phyloP scores from a whole-genome alignment of 2,888 invertebrate genomes.

The Pelosia muscerda region DNA sequence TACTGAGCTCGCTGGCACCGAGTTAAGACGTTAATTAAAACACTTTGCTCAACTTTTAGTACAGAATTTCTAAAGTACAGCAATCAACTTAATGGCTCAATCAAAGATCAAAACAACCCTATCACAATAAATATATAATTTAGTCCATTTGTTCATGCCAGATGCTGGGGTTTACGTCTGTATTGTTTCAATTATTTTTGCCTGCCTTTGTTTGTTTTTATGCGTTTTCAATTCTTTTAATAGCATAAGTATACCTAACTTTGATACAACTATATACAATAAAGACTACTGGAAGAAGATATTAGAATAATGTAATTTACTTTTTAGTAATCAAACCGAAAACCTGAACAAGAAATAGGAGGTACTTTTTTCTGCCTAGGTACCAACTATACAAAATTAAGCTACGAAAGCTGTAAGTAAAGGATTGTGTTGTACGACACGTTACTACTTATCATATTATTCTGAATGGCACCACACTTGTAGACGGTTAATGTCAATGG shows the following conservation, averaged over 20 bases:
- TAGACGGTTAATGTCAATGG: too few relatives aligned
- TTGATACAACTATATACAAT: background rate
- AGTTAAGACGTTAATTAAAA: slow-evolving; percentile 85
- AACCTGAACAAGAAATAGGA: too few relatives aligned
- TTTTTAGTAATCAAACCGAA: too few relatives aligned
- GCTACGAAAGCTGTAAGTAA: too few relatives aligned
- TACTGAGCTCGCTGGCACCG: slow-evolving; percentile 74
- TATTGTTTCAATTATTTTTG: slow-evolving; percentile 41
- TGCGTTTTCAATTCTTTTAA: background rate
- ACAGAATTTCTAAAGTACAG: slow-evolving; percentile 83
- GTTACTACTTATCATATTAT: too few relatives aligned
- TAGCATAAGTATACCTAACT: too few relatives aligned
- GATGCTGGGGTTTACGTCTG: slow-evolving; percentile 52
- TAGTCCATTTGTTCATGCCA: slow-evolving; percentile 60
- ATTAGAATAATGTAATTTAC: background rate
- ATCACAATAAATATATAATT: slow-evolving; percentile 76
- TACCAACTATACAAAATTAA: too few relatives aligned
- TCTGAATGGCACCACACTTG: too few relatives aligned
- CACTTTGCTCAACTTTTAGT: slow-evolving; percentile 83
- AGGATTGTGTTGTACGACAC: too few relatives aligned
- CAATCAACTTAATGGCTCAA: slow-evolving; percentile 83
- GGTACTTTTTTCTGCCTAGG: too few relatives aligned
- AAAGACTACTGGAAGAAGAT: background rate
- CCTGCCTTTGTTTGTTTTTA: slow-evolving; percentile 29
- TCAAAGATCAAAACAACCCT: slow-evolving; percentile 84